A percentile compares a stretch with the other conserved stretches of the same genome.
Conservation (phyloP, 2,888 invertebrate genomes). For the Sphinx pinastri region DNA sequence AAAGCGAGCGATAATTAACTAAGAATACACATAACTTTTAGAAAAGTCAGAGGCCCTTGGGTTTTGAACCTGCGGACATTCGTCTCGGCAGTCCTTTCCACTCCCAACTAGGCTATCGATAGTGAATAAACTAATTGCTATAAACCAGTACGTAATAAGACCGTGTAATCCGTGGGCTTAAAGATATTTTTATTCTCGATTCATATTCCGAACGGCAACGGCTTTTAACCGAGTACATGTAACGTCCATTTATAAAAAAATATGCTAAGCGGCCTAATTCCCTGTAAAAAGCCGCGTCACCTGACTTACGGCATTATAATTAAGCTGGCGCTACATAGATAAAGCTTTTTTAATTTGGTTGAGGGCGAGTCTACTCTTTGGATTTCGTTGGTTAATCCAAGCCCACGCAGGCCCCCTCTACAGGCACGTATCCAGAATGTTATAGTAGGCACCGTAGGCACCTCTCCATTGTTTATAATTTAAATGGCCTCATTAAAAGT, state of each 20-base stretch:
- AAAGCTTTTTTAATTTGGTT: constrained; percentile 59
- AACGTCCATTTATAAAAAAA: constrained; percentile 45
- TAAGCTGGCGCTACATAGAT: constrained; percentile 62
- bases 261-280: constrained; percentile 54
- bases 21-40: too few relatives aligned
- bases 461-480: constrained; percentile 11
- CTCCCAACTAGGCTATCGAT: too few relatives aligned
- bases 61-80: too few relatives aligned
- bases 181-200: constrained; percentile 8
- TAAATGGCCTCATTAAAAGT: constrained; percentile 4
- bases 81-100: too few relatives aligned
- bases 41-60: too few relatives aligned
- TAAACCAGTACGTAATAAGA: neutral
- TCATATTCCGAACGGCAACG: constrained; percentile 10
- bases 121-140: neutral
- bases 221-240: constrained; percentile 20
- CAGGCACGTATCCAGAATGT: constrained; percentile 26
- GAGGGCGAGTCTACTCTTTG: constrained; percentile 44
- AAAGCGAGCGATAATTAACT: too few relatives aligned
- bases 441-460: constrained; percentile 5
- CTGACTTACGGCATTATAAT: constrained; percentile 71
- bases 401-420: constrained; percentile 61
- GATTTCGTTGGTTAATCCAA: constrained; percentile 64
- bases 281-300: constrained; percentile 59
- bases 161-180: constrained; percentile 20